Evolutionary conservation across 1,140 invertebrate species (phyloP).

Genomic region (Temnothorax curvispinosus): DNA sequence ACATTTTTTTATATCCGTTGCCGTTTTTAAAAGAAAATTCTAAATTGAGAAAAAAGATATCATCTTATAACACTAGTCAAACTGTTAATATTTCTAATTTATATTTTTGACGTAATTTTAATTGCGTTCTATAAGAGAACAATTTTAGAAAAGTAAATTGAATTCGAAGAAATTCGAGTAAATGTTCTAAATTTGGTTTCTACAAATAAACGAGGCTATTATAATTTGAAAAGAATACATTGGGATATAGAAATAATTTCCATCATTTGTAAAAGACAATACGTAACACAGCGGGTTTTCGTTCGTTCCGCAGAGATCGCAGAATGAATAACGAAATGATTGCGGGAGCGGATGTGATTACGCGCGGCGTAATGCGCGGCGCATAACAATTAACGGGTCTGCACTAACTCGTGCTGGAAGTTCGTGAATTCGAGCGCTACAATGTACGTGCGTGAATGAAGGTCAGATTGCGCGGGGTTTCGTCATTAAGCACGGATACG

Average conservation of each 20-base stretch:
- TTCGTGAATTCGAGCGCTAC: constrained; percentile 27
- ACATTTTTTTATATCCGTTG: not conserved
- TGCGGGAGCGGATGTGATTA: constrained; percentile 27
- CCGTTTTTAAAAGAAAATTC: not conserved
- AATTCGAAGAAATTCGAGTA: not conserved
- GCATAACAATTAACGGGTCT: constrained; percentile 42
- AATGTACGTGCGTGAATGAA: constrained; percentile 29
- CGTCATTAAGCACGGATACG: constrained; percentile 36
- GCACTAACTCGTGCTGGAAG: not conserved
- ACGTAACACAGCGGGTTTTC: not conserved
- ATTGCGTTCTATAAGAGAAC: not conserved
- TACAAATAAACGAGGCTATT: not conserved
- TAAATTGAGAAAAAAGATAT: not conserved
- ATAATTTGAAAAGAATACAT: not conserved
- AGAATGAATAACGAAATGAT: constrained; percentile 29
- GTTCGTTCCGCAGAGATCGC: not conserved
- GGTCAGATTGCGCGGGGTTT: constrained; percentile 43
- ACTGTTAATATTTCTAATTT: not conserved
- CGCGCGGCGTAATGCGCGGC: not conserved
- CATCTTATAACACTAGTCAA: not conserved
- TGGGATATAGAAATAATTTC: not conserved
- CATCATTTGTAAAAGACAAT: not conserved
- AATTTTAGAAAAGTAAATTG: not conserved
- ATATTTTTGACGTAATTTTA: not conserved
- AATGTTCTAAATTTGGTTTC: not conserved